phyloP scores from a whole-genome alignment of 2,888 invertebrate genomes.

The Arenicola marina region DNA sequence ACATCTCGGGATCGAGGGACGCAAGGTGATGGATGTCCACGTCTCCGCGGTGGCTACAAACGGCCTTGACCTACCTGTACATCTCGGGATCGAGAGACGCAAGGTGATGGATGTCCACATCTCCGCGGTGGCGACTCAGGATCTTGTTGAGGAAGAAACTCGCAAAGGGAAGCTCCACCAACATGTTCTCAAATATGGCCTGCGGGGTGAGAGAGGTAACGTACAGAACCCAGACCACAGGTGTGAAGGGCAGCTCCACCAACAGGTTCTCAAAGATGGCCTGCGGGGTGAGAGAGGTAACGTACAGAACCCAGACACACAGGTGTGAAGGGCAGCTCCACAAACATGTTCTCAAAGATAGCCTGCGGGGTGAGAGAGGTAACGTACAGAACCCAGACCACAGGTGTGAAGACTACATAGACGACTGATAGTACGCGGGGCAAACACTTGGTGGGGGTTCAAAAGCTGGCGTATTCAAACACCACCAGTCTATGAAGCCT shows the following conservation, averaged over 20 bases:
- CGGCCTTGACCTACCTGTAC: conserved; percentile 68
- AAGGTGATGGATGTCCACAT: conserved; percentile 86
- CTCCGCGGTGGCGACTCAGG: conserved; percentile 66
- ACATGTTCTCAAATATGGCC: conserved; percentile 92
- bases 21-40: conserved; percentile 91
- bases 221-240: no score
- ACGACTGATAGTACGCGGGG: no score
- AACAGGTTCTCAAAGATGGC: conserved; percentile 93
- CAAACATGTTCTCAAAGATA: conserved; percentile 90
- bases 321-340: conserved; percentile 95
- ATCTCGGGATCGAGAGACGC: conserved; percentile 90
- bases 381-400: no score
- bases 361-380: conserved; percentile 70
- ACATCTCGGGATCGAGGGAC: conserved; percentile 88
- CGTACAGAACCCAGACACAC: no score
- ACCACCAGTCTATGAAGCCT: no score
- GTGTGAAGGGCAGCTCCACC: conserved; percentile 90
- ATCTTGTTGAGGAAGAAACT: conserved; percentile 92
- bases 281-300: no score
- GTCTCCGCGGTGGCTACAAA: no score
- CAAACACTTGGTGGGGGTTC: no score
- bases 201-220: no score
- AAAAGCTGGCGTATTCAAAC: no score
- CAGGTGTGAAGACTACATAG: no score
- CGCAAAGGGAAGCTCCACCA: conserved; percentile 93